A percentile compares a stretch with the other conserved stretches of the same genome.
Evolutionary conservation across 1,140 invertebrate genomes (phyloP).

Genomic region (Eupeodes corollae): DNA sequence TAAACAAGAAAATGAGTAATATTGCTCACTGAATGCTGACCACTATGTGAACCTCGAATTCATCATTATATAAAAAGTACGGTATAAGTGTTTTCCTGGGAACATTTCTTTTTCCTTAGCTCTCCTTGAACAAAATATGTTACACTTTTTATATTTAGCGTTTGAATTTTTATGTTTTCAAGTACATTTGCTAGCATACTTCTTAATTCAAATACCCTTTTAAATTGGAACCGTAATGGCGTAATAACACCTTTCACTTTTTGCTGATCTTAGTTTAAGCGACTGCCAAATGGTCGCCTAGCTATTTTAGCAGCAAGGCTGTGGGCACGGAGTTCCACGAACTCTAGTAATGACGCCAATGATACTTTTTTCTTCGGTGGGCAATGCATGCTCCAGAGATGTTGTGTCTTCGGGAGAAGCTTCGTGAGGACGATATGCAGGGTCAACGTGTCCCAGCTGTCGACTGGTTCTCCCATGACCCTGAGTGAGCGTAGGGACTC

Average conservation of each 20-base stretch:
- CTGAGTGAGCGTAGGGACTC: too few relatives aligned
- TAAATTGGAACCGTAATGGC: neutral
- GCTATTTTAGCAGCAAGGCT: too few relatives aligned
- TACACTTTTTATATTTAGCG: neutral
- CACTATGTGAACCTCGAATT: neutral
- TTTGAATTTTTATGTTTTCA: neutral
- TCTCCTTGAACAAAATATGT: slow-evolving; percentile 1
- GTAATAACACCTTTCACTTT: neutral
- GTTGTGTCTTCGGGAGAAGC: too few relatives aligned
- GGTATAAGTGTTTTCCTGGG: neutral
- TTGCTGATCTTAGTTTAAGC: neutral
- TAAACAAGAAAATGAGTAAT: slow-evolving; percentile 1
- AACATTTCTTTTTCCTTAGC: neutral
- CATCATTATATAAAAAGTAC: neutral
- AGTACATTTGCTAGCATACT: neutral
- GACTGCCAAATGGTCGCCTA: too few relatives aligned
- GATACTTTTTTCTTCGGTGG: too few relatives aligned
- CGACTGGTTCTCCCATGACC: too few relatives aligned
- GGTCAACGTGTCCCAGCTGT: too few relatives aligned
- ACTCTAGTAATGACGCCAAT: too few relatives aligned
- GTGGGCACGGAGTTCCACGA: too few relatives aligned
- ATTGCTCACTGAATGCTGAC: neutral
- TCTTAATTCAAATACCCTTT: neutral
- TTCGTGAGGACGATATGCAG: too few relatives aligned
- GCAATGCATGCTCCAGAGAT: too few relatives aligned